A percentile compares a stretch with the other conserved stretches of the same genome.
phyloP scores from a whole-genome alignment of 1,140 invertebrate genomes.

The Neodiprion virginianus region DNA sequence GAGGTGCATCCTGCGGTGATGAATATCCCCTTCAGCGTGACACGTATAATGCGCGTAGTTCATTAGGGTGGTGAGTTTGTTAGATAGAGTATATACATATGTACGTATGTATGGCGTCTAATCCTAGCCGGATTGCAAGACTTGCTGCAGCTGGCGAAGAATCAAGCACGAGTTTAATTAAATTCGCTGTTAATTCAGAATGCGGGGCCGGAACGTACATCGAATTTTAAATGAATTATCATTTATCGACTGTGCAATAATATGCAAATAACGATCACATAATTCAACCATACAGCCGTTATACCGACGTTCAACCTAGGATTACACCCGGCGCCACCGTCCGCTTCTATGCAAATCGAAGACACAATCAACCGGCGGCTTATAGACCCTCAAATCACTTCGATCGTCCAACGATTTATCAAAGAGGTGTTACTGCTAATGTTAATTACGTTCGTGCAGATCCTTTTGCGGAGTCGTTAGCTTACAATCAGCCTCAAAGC shows the following conservation, averaged over 20 bases:
- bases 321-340: background rate
- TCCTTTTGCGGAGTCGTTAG: too few relatives aligned
- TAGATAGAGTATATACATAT: background rate
- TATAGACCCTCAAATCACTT: background rate
- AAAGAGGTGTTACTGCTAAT: background rate
- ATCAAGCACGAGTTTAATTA: constrained; percentile 3
- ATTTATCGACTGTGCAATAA: background rate
- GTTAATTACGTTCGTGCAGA: background rate
- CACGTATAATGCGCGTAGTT: background rate
- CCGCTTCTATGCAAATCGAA: constrained; percentile 4
- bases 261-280: background rate
- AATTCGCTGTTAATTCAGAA: background rate
- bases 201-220: background rate
- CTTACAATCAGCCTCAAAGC: too few relatives aligned
- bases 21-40: background rate
- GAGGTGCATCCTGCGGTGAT: background rate
- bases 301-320: background rate
- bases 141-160: background rate
- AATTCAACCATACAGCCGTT: background rate
- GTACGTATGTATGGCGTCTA: background rate
- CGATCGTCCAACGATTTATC: background rate
- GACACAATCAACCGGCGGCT: background rate
- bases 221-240: background rate
- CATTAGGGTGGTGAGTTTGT: background rate
- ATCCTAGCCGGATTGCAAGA: background rate